These are phyloP conservation scores for Progne subis DNA, from an alignment of 2,113 vertebrate species.

Conservation along the genomic window DNA sequence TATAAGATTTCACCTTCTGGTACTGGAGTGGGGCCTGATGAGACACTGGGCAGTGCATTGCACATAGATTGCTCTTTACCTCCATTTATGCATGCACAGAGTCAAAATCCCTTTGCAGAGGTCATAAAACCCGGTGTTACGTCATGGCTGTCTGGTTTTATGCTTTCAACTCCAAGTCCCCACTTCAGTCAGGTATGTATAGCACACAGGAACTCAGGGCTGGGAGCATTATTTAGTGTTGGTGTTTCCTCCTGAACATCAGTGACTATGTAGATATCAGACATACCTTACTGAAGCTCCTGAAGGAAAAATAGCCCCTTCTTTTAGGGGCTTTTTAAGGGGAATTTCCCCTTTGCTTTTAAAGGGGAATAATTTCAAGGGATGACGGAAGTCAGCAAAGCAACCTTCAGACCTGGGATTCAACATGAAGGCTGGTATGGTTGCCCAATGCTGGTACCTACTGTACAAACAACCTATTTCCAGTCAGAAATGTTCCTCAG, in stretches of 20 bases:
- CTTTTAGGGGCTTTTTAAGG: too few relatives aligned
- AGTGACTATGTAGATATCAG: background rate
- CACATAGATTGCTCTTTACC: background rate
- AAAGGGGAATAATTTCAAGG: background rate
- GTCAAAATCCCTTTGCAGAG: background rate
- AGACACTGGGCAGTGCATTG: background rate
- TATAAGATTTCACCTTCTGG: background rate
- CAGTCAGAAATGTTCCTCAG: background rate
- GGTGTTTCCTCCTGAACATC: background rate
- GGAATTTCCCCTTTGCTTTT: background rate
- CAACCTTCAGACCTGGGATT: background rate
- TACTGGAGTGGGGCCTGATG: background rate
- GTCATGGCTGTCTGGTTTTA: background rate
- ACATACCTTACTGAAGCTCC: background rate
- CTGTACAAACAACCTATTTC: background rate
- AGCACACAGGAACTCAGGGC: background rate
- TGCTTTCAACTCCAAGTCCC: background rate
- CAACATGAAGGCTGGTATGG: fast-evolving
- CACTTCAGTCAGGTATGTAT: background rate
- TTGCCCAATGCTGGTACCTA: background rate
- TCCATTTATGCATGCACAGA: fast-evolving
- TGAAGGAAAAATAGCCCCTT: background rate
- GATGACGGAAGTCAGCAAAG: background rate
- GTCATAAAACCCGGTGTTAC: background rate
- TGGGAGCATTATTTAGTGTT: background rate